A percentile compares a stretch with the other conserved stretches of the same genome.
Conservation (phyloP, 2,113 vertebrate genomes). For the Gnathonemus longibarbis region DNA sequence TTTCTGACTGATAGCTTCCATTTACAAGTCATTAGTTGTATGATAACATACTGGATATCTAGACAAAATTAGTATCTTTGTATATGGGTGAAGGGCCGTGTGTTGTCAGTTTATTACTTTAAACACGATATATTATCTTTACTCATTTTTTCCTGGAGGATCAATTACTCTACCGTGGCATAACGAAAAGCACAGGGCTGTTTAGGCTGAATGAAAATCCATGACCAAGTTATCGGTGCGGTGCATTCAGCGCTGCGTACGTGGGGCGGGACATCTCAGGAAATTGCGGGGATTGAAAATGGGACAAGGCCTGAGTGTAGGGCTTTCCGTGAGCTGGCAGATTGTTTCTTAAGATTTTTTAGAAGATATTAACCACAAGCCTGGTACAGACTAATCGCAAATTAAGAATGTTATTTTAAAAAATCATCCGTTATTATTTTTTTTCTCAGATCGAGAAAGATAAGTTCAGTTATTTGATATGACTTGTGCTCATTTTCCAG, state of each 20-base stretch:
- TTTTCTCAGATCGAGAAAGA: not conserved
- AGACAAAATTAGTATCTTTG: not conserved
- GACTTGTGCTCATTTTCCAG: not conserved
- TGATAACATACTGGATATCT: not conserved
- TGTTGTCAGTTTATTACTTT: not conserved
- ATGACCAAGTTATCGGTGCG: not conserved
- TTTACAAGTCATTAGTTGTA: not conserved
- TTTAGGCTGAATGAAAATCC: not conserved
- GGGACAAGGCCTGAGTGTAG: not conserved
- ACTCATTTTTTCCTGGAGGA: not conserved
- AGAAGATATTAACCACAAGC: not conserved
- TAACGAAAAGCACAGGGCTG: not conserved
- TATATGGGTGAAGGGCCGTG: not conserved
- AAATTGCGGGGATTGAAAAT: not conserved
- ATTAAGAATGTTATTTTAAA: not conserved
- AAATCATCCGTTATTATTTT: not conserved
- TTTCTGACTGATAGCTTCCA: not conserved
- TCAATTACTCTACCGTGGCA: not conserved
- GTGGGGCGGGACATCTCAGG: not conserved
- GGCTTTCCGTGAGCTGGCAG: not conserved
- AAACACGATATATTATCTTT: not conserved
- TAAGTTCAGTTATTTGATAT: not conserved
- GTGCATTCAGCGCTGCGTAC: not conserved
- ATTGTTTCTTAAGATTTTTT: not conserved
- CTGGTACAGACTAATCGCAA: not conserved